phyloP scores from a whole-genome alignment of 2,888 invertebrate species.

The Agrenia bidenticulata region DNA sequence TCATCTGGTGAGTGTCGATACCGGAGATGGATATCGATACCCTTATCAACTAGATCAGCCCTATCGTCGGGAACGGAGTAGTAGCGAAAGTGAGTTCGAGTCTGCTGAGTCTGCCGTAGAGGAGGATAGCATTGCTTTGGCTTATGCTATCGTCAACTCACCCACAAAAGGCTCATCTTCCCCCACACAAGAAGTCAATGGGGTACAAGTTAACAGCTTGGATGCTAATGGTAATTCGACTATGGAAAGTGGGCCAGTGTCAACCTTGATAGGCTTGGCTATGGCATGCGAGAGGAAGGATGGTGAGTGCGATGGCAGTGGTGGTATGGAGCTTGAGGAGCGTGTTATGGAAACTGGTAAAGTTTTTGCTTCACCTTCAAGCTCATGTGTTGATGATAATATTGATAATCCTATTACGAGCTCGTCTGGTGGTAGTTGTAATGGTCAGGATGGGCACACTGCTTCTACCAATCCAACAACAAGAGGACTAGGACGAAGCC shows the following conservation, averaged over 20 bases:
- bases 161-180: slow-evolving; percentile 32
- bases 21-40: neutral
- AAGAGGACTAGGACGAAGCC: too few species aligned
- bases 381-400: neutral
- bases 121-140: slow-evolving; percentile 42
- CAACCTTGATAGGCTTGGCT: slow-evolving; percentile 42
- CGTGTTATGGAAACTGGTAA: slow-evolving; percentile 1
- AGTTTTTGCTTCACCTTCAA: slow-evolving; percentile 14
- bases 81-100: slow-evolving; percentile 50
- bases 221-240: slow-evolving; percentile 14
- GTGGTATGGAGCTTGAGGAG: slow-evolving; percentile 8
- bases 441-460: neutral
- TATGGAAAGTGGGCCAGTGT: slow-evolving; percentile 51
- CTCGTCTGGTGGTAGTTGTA: neutral
- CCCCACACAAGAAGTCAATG: slow-evolving; percentile 15
- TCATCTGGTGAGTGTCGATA: neutral
- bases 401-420: too few species aligned
- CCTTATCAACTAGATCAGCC: slow-evolving; percentile 13
- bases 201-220: slow-evolving; percentile 19
- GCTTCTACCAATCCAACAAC: too few species aligned
- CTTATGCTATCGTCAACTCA: slow-evolving; percentile 45
- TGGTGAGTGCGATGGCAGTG: neutral
- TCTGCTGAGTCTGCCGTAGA: slow-evolving; percentile 45
- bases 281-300: neutral
- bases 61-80: slow-evolving; percentile 39